Evolutionary conservation across 1,140 invertebrate genomes (phyloP).

Genomic region (Plutomurus gul): DNA sequence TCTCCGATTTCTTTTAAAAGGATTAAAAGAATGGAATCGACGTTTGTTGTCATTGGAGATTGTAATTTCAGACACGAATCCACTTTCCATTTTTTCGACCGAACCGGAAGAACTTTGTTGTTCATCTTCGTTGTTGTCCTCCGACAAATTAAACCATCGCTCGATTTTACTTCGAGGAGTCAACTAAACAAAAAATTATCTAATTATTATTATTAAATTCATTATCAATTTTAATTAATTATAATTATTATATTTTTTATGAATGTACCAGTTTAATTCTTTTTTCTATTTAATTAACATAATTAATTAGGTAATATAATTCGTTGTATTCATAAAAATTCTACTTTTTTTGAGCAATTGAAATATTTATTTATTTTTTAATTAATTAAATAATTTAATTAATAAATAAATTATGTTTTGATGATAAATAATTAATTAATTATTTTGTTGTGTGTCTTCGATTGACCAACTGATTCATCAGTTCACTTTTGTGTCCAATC

Average conservation of each 20-base stretch:
- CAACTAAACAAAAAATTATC: slow-evolving; percentile 13
- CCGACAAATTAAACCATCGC: slow-evolving; percentile 34
- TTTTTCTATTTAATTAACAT: background rate
- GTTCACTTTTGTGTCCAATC: slow-evolving; percentile 77
- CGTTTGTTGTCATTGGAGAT: background rate
- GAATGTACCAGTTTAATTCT: background rate
- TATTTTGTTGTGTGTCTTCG: slow-evolving; percentile 83
- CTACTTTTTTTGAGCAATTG: background rate
- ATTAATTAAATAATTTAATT: background rate
- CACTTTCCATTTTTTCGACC: slow-evolving; percentile 1
- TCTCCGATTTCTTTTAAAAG: background rate
- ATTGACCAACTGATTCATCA: slow-evolving; percentile 76
- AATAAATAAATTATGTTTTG: background rate
- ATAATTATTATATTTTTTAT: background rate
- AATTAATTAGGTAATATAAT: background rate
- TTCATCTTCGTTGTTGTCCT: background rate
- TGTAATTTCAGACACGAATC: background rate
- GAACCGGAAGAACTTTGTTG: background rate
- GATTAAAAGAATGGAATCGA: background rate
- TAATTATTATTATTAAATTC: background rate
- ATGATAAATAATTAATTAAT: slow-evolving; percentile 48
- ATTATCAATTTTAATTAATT: background rate
- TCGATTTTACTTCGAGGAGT: slow-evolving; percentile 42
- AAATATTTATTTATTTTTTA: background rate
- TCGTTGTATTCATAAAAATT: background rate